Evolutionary conservation across 2,888 invertebrate species (phyloP).

Genomic region (Megamerina dolium): DNA sequence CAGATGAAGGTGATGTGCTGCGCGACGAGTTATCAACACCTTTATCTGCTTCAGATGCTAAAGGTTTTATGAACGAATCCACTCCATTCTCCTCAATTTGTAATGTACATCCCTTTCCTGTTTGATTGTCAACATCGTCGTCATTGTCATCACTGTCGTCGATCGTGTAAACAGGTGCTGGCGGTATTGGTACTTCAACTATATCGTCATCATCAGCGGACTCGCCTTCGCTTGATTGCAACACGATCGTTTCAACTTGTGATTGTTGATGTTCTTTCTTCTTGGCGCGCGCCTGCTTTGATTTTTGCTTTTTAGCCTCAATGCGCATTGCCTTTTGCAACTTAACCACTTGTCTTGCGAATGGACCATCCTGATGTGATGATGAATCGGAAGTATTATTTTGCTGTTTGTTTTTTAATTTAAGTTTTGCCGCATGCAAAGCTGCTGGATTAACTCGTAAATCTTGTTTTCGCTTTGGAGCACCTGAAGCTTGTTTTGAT

Average conservation of each 20-base stretch:
- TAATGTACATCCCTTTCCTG: too few relatives aligned
- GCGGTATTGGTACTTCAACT: constrained; percentile 35
- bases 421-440: constrained; percentile 22
- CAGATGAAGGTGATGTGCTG: constrained; percentile 41
- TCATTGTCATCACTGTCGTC: constrained; percentile 39
- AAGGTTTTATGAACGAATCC: constrained; percentile 26
- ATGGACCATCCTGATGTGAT: constrained; percentile 26
- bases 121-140: too few relatives aligned
- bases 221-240: constrained; percentile 27
- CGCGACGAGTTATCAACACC: constrained; percentile 22
- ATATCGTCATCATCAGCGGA: constrained; percentile 34
- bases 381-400: constrained; percentile 10
- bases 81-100: constrained; percentile 37
- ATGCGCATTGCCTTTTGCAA: constrained; percentile 31
- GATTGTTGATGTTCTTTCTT: constrained; percentile 16
- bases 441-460: constrained; percentile 28
- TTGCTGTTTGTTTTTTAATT: constrained; percentile 10
- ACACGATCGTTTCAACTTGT: constrained; percentile 24
- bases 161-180: constrained; percentile 36
- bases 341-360: constrained; percentile 33
- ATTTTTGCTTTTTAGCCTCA: constrained; percentile 35
- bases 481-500: too few relatives aligned
- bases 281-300: constrained; percentile 26
- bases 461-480: constrained; percentile 14
- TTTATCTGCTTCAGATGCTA: constrained; percentile 7